These are phyloP conservation scores for Rousettus leschenaultii DNA, from an alignment of 2,113 vertebrate genomes.

Conservation along the genomic window DNA sequence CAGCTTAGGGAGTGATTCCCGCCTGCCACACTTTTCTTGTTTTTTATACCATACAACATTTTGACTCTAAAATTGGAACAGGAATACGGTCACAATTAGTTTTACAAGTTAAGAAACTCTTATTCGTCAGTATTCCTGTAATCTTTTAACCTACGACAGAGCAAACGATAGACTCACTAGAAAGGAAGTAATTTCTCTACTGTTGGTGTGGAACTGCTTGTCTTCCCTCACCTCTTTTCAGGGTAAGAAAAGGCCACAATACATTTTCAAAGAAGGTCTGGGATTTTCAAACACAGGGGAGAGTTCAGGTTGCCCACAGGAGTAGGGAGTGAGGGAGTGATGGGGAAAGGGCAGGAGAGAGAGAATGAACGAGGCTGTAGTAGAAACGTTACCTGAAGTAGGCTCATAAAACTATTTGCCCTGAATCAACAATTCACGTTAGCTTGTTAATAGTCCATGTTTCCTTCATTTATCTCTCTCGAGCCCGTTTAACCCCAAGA, in stretches of 20 bases:
- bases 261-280: background rate
- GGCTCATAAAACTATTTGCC: background rate
- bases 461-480: slow-evolving; percentile 10
- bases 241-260: background rate
- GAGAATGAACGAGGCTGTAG: no score
- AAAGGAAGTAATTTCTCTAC: slow-evolving; percentile 30
- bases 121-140: slow-evolving; percentile 57
- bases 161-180: slow-evolving; percentile 53
- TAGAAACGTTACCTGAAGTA: slow-evolving; percentile 27
- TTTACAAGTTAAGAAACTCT: slow-evolving; percentile 71
- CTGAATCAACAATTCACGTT: slow-evolving; percentile 65
- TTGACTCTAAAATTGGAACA: slow-evolving; percentile 67
- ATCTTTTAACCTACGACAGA: slow-evolving; percentile 71
- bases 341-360: background rate
- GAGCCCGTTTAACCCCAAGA: slow-evolving; percentile 41
- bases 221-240: background rate
- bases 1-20: slow-evolving; percentile 7
- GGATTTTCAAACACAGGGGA: background rate
- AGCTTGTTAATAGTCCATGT: slow-evolving; percentile 32
- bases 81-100: slow-evolving; percentile 51
- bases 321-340: background rate
- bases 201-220: background rate
- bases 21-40: slow-evolving; percentile 45
- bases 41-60: slow-evolving; percentile 65
- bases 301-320: background rate